Percentiles rank a stretch among this genome's conserved stretches.
phyloP scores from a whole-genome alignment of 2,113 vertebrate species.

The Drymodes brunneopygia region DNA sequence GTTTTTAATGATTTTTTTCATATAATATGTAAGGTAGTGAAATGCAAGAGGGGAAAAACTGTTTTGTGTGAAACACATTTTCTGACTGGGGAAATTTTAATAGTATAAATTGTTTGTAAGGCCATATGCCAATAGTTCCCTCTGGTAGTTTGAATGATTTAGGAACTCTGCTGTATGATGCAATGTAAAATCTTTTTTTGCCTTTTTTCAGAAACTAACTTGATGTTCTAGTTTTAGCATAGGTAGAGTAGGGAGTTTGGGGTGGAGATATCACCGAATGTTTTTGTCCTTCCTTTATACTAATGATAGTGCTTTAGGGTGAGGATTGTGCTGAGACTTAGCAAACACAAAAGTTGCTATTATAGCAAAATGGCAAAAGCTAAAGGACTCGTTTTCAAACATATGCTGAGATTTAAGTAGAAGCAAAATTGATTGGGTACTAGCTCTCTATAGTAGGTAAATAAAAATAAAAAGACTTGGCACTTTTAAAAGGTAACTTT shows the following conservation, averaged over 20 bases:
- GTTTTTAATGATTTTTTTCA: slow-evolving; percentile 85
- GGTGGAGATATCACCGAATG: slow-evolving; percentile 77
- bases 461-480: slow-evolving; percentile 84
- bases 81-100: slow-evolving; percentile 84
- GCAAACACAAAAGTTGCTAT: slow-evolving; percentile 78
- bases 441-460: slow-evolving; percentile 84
- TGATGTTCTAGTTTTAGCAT: slow-evolving; percentile 84
- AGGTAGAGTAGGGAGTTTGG: slow-evolving; percentile 72
- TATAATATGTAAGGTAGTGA: slow-evolving; percentile 83
- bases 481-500: slow-evolving; percentile 95
- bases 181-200: slow-evolving; percentile 86
- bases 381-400: slow-evolving; percentile 77
- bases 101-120: slow-evolving; percentile 89
- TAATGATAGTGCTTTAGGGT: slow-evolving; percentile 83
- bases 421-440: slow-evolving; percentile 80
- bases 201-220: slow-evolving; percentile 83
- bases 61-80: slow-evolving; percentile 88
- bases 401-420: slow-evolving; percentile 74
- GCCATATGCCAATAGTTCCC: slow-evolving; percentile 76
- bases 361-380: slow-evolving; percentile 77
- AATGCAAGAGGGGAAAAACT: slow-evolving; percentile 76
- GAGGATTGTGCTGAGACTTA: slow-evolving; percentile 82
- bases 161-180: slow-evolving; percentile 87
- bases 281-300: slow-evolving; percentile 82
- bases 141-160: slow-evolving; percentile 87